Base-by-base conservation (phyloP, 1,140 invertebrate species). In the Ylistrum balloti region DNA sequence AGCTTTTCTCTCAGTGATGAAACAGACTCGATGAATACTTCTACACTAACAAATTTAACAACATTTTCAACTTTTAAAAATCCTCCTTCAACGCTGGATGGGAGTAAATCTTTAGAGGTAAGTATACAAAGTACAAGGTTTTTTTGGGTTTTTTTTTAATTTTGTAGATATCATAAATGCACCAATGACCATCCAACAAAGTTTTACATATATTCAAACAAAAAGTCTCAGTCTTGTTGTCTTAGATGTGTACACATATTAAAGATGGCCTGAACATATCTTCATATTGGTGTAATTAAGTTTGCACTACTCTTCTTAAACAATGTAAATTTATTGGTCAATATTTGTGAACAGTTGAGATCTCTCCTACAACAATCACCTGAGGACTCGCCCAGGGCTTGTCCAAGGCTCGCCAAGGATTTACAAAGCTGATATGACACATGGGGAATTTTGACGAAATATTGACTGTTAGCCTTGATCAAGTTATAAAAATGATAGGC, bases 1-100 rank as follows among this genome's bases (percentile, higher is more conserved):
- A 95, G 95, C 89, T 95, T 95, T 92, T 94, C 92, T 13, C 87
- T 94, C 2, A 93, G 94, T 87, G 94, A 94, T 33, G 93, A 88
- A 85, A 89, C 87, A 35, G 91, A 91, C 45, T 87, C 90, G n/a
- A 85, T 92, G 85, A 93, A 94, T 22, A 90, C 91, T 85, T 93
- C 93, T 9, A 92, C 93, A 5, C 56, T 93, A 15, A 93, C 91
- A n/a, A 93, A 93, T 48, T 91, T 94, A 15, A 93, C 93, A 0
- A 92, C 92, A 28, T 94, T 94, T 87, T 94, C 93, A 32, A 94
- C 94, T 33, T 93, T 93, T 34, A 95, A 94, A 91, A 93, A 92
- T 86, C 91, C 88, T 15, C 91, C 93, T 13, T 91, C 93, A 28
- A 88, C 41, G 85, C 22, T 87, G 32, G 91, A 92, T 85, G 91